These are phyloP conservation scores for Rhinichthys klamathensis DNA, from an alignment of 2,113 vertebrate species.

Conservation along the genomic window DNA sequence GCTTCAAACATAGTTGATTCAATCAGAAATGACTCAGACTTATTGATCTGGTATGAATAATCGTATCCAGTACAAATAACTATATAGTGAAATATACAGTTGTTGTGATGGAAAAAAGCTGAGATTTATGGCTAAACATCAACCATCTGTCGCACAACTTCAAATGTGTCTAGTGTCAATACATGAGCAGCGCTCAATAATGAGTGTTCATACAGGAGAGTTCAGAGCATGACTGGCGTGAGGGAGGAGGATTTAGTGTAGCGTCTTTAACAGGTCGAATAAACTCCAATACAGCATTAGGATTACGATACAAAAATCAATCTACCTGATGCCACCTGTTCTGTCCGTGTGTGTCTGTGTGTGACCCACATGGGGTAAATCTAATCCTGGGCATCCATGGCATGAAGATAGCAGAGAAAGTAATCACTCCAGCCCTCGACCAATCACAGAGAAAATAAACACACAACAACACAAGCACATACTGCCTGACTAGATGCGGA, in stretches of 20 bases:
- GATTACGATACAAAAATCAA: constrained; percentile 49
- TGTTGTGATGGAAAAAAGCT: neutral
- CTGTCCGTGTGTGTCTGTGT: constrained; percentile 29
- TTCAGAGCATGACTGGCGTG: neutral
- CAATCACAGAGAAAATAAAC: constrained; percentile 35
- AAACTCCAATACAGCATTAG: constrained; percentile 20
- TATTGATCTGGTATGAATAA: too few species aligned
- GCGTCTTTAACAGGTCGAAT: constrained; percentile 22
- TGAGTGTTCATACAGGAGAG: neutral
- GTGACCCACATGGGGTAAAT: constrained; percentile 65
- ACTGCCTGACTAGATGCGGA: neutral
- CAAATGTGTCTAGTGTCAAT: neutral
- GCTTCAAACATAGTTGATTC: too few species aligned
- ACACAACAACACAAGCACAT: neutral
- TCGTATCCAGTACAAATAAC: neutral
- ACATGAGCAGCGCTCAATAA: neutral
- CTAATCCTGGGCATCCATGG: constrained; percentile 64
- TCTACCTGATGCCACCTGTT: constrained; percentile 36
- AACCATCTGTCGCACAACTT: neutral
- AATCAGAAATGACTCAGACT: too few species aligned
- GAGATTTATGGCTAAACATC: neutral
- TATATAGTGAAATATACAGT: neutral
- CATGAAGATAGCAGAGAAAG: constrained; percentile 61
- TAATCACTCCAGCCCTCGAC: constrained; percentile 38
- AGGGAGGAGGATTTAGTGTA: neutral